Evolutionary conservation across 2,113 vertebrate species (phyloP), one percentile per base, ranked within the genome.

Genomic region (Amia ocellicauda): DNA sequence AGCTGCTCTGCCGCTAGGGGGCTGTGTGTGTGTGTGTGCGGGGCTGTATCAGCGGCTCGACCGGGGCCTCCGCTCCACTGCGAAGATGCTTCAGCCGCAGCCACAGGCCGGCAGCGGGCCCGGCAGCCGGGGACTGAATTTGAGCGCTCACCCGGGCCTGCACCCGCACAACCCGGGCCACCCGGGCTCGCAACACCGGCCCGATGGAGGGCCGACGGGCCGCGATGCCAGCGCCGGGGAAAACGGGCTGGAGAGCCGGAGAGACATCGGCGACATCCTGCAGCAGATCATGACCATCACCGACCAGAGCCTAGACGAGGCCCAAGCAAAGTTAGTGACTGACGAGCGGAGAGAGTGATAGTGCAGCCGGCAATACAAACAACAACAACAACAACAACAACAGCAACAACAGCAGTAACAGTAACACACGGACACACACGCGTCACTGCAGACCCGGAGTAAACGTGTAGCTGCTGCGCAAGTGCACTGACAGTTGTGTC

Each of bases 251-350:
- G 95, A 95, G 85, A 90, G 81, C 62, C 86, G 85, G 36, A 85
- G 87, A 79, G 96, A 98, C 80, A 99, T 98, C 49, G 96, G 96
- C 31, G 96, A 99, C 85, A 99, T 98, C 76, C 80, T 98, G 77
- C 96, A 98, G 83, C 96, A 99, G 70, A 99, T 99, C 50, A 99
- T 99, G 96, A 98, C 96, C 80, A 99, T 98, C 83, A 99, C 96
- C 58, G 95, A 99, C 86, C 95, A 99, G 92, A 99, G 95, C 91
- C 85, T 99, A 90, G 96, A 99, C 76, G 96, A 99, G 81, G 96
- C 95, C 56, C 96, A 99, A 81, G 94, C 93, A 82, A 98, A 96
- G 96, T 98, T 77, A 91, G 84, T 78, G 49, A 58, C 74, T 42
- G 29, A 19, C 7, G 20, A 16, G 16, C 47, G 20, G 16, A 50